Evolutionary conservation across 2,888 invertebrate genomes (phyloP).

Genomic region (Phengaris alcon): DNA sequence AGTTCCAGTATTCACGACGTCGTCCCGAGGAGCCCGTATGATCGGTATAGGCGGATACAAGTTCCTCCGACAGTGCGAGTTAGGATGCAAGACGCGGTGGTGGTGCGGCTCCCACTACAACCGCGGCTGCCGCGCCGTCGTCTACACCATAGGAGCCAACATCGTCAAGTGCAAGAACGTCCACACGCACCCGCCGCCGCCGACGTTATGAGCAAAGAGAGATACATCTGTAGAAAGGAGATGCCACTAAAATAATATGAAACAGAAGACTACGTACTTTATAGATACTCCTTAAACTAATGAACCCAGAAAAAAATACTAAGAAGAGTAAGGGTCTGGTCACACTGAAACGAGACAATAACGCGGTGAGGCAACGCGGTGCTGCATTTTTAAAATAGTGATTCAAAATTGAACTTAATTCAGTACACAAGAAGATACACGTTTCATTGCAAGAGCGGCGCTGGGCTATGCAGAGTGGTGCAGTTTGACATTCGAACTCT

Average conservation of each 20-base stretch:
- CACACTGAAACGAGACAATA: no score
- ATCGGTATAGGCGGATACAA: slow-evolving; percentile 45
- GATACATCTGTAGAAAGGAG: not conserved
- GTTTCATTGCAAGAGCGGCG: no score
- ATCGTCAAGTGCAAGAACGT: slow-evolving; percentile 42
- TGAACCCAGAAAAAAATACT: no score
- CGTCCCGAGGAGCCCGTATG: slow-evolving; percentile 43
- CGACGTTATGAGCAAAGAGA: slow-evolving; percentile 22
- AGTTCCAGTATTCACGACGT: slow-evolving; percentile 40
- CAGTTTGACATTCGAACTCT: no score
- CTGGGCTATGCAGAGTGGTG: no score
- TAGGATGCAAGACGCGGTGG: slow-evolving; percentile 49
- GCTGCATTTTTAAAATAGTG: no score
- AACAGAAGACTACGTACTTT: no score
- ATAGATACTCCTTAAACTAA: no score
- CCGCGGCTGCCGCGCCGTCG: slow-evolving; percentile 46
- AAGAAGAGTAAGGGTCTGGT: no score
- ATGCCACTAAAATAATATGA: not conserved
- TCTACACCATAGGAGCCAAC: slow-evolving; percentile 41
- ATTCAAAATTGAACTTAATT: no score
- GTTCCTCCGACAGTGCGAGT: slow-evolving; percentile 42
- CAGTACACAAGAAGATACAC: no score
- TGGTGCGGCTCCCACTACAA: slow-evolving; percentile 47
- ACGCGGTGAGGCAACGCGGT: no score
- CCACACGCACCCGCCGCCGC: slow-evolving; percentile 43